Evolutionary conservation across 1,140 invertebrate species (phyloP).

Genomic region (Gyrodactylus salaris): DNA sequence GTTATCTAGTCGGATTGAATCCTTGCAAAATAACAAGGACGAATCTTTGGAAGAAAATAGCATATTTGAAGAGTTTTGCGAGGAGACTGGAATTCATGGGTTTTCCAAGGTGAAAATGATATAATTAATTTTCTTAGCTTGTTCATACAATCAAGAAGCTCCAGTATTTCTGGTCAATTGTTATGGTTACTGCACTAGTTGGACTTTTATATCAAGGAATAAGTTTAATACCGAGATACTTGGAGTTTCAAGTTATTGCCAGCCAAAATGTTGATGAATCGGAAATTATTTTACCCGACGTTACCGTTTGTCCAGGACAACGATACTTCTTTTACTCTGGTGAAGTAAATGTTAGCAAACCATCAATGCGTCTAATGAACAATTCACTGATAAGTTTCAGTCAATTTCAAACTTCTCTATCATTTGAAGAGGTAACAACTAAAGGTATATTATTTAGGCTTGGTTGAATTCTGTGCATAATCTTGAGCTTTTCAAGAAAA

Average conservation of each 20-base stretch:
- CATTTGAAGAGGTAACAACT: too few relatives aligned
- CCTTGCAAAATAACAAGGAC: background rate
- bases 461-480: too few relatives aligned
- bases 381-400: background rate
- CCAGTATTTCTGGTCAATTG: background rate
- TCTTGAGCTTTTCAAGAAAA: too few relatives aligned
- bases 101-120: background rate
- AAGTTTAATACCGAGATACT: background rate
- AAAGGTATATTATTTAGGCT: too few relatives aligned
- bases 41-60: background rate
- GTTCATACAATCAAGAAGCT: background rate
- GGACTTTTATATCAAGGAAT: background rate
- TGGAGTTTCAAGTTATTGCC: background rate
- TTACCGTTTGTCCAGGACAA: background rate
- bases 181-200: background rate
- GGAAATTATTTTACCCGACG: background rate
- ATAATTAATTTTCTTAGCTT: too few relatives aligned
- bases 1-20: background rate
- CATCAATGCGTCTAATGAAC: background rate
- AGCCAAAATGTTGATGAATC: background rate
- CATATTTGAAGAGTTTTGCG: background rate
- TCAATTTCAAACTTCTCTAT: too few relatives aligned
- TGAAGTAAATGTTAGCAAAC: background rate
- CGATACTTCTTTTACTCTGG: background rate
- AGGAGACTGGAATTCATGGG: background rate